These are phyloP conservation scores for Diadumene lineata DNA, from an alignment of 92 coral and sea anemone genomes.

Conservation along the genomic window DNA sequence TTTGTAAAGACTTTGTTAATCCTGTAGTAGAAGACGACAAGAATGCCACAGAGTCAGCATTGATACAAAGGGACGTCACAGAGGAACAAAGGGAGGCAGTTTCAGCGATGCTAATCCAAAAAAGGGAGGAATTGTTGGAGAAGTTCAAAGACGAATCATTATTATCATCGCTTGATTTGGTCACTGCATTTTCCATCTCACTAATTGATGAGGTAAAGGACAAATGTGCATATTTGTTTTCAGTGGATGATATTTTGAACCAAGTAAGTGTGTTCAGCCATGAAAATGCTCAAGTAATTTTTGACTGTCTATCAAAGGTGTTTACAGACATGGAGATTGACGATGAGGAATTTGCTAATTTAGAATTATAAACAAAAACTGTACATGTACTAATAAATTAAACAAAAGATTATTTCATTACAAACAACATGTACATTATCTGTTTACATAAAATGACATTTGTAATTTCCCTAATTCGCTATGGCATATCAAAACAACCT, in stretches of 20 bases:
- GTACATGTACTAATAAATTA: not conserved
- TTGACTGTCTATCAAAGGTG: slow-evolving; percentile 21
- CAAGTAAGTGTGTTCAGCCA: slow-evolving; percentile 14
- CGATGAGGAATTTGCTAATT: slow-evolving; percentile 16
- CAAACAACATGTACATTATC: no score
- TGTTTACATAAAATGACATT: no score
- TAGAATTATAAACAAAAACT: slow-evolving; percentile 1
- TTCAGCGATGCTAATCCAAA: not conserved
- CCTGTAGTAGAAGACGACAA: slow-evolving; percentile 1
- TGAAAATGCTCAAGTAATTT: slow-evolving; percentile 28
- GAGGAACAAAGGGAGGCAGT: slow-evolving; percentile 17
- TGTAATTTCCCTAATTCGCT: no score
- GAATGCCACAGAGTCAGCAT: not conserved
- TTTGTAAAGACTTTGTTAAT: slow-evolving; percentile 25
- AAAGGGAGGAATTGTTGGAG: slow-evolving; percentile 9
- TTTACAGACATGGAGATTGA: slow-evolving; percentile 28
- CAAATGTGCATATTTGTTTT: slow-evolving; percentile 38
- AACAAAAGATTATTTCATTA: not conserved
- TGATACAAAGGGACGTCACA: slow-evolving; percentile 17
- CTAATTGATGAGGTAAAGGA: slow-evolving; percentile 21
- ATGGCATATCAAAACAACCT: no score
- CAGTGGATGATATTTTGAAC: slow-evolving; percentile 30
- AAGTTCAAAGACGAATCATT: slow-evolving; percentile 15
- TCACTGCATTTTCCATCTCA: slow-evolving; percentile 29
- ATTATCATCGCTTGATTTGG: slow-evolving; percentile 30